phyloP scores from a whole-genome alignment of 1,140 invertebrate genomes.

The Brachionus plicatilis region DNA sequence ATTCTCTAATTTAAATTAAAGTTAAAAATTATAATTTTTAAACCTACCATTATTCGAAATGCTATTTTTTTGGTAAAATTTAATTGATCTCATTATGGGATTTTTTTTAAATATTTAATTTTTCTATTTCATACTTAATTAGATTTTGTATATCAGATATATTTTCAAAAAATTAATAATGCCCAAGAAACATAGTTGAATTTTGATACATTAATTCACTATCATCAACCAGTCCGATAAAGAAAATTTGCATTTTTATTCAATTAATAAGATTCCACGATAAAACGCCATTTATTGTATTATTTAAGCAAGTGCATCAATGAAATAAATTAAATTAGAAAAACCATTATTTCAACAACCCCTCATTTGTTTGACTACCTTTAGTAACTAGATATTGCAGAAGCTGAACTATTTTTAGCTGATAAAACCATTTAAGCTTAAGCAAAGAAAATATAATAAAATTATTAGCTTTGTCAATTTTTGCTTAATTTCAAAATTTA shows the following conservation, averaged over 20 bases:
- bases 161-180: neutral
- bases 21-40: too few relatives aligned
- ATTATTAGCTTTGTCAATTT: neutral
- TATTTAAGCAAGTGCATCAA: neutral
- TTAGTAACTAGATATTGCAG: neutral
- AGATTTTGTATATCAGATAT: neutral
- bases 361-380: neutral
- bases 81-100: neutral
- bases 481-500: neutral
- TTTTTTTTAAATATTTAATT: neutral
- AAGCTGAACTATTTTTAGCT: neutral
- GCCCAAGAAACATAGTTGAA: too few relatives aligned
- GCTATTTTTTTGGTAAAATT: too few relatives aligned
- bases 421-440: neutral
- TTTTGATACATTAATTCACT: neutral
- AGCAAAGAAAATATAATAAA: neutral
- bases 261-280: neutral
- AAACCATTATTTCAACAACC: neutral
- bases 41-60: too few relatives aligned
- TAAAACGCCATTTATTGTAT: neutral
- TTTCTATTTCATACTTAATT: too few relatives aligned
- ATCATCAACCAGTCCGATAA: neutral
- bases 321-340: neutral
- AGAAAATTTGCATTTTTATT: neutral
- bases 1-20: too few relatives aligned